These are phyloP conservation scores for Candoia aspera DNA, from an alignment of 2,113 vertebrate species.

Conservation along the genomic window DNA sequence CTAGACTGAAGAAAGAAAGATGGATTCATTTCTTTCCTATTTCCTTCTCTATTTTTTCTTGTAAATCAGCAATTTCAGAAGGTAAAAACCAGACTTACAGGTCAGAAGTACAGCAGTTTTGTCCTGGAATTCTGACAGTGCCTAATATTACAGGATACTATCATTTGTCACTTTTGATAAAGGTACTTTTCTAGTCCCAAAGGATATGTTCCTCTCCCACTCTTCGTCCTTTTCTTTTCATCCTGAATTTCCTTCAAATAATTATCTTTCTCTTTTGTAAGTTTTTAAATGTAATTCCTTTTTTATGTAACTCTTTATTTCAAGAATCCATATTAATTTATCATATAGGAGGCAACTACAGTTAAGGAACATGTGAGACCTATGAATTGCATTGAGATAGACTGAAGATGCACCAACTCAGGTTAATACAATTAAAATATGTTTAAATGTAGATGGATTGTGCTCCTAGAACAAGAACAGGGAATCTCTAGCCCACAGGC, in stretches of 20 bases:
- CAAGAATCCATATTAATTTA: not conserved
- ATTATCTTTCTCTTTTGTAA: not conserved
- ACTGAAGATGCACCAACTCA: not conserved
- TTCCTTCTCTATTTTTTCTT: not conserved
- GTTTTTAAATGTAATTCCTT: not conserved
- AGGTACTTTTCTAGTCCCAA: not conserved
- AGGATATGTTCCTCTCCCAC: not conserved
- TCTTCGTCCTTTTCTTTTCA: not conserved
- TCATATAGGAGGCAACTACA: not conserved
- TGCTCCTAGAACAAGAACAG: slow-evolving; percentile 35
- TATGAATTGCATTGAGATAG: not conserved
- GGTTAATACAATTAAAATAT: not conserved
- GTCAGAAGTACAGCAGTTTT: not conserved
- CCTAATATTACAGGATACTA: too few relatives aligned
- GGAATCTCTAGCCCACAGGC: not conserved
- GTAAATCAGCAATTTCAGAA: not conserved
- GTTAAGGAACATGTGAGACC: not conserved
- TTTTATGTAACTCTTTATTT: not conserved
- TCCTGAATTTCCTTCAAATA: not conserved
- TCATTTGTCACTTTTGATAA: not conserved
- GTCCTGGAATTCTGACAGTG: not conserved
- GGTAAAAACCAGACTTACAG: not conserved
- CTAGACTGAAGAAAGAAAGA: not conserved
- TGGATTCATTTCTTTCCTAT: not conserved
- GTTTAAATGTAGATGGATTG: not conserved